These are phyloP conservation scores for Clarias magur DNA, from an alignment of 2,113 vertebrate genomes.

Conservation along the genomic window DNA sequence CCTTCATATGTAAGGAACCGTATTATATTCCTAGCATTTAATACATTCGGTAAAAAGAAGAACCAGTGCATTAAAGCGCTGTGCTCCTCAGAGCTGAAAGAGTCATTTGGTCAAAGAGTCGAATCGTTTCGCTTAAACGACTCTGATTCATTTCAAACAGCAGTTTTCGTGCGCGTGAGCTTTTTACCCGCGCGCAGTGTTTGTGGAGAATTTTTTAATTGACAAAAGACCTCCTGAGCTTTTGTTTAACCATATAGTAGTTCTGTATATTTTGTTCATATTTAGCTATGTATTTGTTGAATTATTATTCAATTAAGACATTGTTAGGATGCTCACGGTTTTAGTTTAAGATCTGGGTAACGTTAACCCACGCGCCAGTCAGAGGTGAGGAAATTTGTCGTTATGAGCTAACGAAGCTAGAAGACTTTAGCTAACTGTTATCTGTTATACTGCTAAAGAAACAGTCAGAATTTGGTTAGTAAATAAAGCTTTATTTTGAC, in stretches of 20 bases:
- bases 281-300: background rate
- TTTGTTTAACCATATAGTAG: background rate
- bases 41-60: background rate
- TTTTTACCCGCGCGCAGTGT: background rate
- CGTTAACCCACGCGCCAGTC: background rate
- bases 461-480: background rate
- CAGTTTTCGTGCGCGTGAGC: background rate
- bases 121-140: background rate
- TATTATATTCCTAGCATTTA: background rate
- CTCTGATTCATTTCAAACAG: background rate
- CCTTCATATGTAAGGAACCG: too few species aligned
- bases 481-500: background rate
- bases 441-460: background rate
- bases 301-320: background rate
- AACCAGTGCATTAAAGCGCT: background rate
- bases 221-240: background rate
- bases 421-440: background rate
- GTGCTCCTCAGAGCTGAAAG: background rate
- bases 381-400: slow-evolving; percentile 2
- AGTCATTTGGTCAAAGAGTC: background rate
- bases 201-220: background rate
- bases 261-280: background rate
- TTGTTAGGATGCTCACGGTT: too few species aligned
- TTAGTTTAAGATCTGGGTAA: background rate
- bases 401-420: background rate